Evolutionary conservation across 1,140 invertebrate genomes (phyloP), one percentile per base, ranked within the genome.

Genomic region (Drosophila nannoptera): DNA sequence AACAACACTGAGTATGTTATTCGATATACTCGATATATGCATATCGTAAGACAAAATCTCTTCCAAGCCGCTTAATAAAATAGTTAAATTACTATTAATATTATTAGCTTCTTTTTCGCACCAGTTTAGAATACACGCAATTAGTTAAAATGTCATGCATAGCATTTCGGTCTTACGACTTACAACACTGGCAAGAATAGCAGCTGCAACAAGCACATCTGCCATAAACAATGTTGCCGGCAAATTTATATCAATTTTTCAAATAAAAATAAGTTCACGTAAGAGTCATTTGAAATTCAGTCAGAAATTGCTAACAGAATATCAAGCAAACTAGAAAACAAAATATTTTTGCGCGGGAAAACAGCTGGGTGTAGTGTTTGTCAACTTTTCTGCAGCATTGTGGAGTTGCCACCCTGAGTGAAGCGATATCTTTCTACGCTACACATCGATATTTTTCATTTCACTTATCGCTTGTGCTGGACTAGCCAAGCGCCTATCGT

Each of bases 261-360:
- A n/a, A 50, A 36, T 56, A 8, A 36, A 38, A 65, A 43, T 9
- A 33, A 31, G 22, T 53, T 4, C 38, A 38, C 33, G 22, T 5
- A 7, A 1, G n/a, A 38, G 7, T 4, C 9, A 4, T n/a, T 8
- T 12, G 4, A 38, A 29, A 7, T 58, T 46, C 8, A 14, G 4
- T 22, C 38, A 32, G 2, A 9, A 14, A 38, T 22, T 7, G 14
- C 6, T 11, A 22, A 6, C 1, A 35, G n/a, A 58, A 29, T 52
- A 63, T 11, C 7, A 1, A 12, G 11, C n/a, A 45, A 38, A 38
- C 22, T 16, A 31, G 8, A 50, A 40, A 54, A 38, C 52, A 22
- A n/a, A 38, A 65, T 38, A 45, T 14, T 45, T 72, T 72, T 72
- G 69, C 69, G 69, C 69, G 69, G 69, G 69, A 72, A 72, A 72